Evolutionary conservation across 2,113 vertebrate genomes (phyloP).

Genomic region (Strigops habroptila): DNA sequence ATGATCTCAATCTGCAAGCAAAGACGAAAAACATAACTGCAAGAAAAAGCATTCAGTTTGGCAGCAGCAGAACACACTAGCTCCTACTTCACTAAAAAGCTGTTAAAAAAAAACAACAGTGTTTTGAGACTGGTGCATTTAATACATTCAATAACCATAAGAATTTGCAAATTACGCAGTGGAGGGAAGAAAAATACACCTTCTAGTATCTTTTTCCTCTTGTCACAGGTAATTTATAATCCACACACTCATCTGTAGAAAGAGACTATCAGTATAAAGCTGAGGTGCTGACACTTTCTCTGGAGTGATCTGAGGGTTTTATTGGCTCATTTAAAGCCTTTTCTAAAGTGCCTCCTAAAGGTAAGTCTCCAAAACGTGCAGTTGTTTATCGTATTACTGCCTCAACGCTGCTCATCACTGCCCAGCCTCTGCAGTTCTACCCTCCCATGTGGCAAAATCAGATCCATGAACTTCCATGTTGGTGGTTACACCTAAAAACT

Average conservation of each 20-base stretch:
- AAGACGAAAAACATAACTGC: not conserved
- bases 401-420: not conserved
- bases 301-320: not conserved
- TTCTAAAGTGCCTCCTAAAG: not conserved
- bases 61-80: not conserved
- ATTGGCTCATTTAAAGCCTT: not conserved
- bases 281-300: not conserved
- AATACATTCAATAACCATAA: not conserved
- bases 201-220: not conserved
- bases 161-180: not conserved
- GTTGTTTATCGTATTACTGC: not conserved
- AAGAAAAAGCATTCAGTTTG: not conserved
- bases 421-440: not conserved
- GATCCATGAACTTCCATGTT: not conserved
- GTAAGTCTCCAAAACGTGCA: fast-evolving
- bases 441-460: not conserved
- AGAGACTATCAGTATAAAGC: not conserved
- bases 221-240: not conserved
- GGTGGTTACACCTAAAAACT: not conserved
- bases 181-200: not conserved
- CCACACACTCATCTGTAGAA: not conserved
- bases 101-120: not conserved
- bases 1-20: not conserved
- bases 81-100: not conserved
- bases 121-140: not conserved